A percentile compares a stretch with the other conserved stretches of the same genome.
Evolutionary conservation across 2,888 invertebrate genomes (phyloP).

Genomic region (Polietes domitor): DNA sequence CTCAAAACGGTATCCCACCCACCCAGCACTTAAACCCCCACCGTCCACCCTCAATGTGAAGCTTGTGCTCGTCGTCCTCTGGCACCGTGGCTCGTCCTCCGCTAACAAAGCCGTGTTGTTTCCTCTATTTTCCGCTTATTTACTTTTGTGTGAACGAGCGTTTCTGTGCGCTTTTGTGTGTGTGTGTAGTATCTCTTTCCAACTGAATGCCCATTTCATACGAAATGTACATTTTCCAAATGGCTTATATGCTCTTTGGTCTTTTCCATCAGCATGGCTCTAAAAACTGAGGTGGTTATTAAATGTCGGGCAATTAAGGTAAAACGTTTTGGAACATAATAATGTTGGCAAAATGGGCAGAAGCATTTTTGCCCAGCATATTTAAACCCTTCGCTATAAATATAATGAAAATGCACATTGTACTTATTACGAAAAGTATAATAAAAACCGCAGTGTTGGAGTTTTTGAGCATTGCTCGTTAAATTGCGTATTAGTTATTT

Average conservation of each 20-base stretch:
- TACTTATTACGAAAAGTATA: not conserved
- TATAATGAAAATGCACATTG: not conserved
- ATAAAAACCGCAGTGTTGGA: not conserved
- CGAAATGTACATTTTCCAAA: constrained; percentile 41
- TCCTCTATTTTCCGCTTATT: constrained; percentile 25
- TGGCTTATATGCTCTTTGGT: constrained; percentile 14
- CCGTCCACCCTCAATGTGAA: no score
- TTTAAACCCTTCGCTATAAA: not conserved
- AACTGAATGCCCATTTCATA: constrained; percentile 57
- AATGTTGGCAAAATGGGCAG: not conserved
- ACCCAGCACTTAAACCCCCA: not conserved
- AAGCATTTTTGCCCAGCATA: not conserved
- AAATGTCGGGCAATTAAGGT: constrained; percentile 36
- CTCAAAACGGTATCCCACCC: no score
- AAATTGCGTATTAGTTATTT: not conserved
- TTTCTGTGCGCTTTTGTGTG: constrained; percentile 28
- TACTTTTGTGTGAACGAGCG: constrained; percentile 28
- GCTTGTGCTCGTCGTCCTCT: not conserved
- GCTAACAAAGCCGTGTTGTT: constrained; percentile 6
- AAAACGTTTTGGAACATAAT: constrained; percentile 24
- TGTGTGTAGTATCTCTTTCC: constrained; percentile 50
- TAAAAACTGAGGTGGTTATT: constrained; percentile 28
- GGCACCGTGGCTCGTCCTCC: not conserved
- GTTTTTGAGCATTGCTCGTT: not conserved
- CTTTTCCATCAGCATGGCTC: not conserved